Conservation (phyloP, 2,797 vertebrate species). For the Sylvilagus floridanus region DNA sequence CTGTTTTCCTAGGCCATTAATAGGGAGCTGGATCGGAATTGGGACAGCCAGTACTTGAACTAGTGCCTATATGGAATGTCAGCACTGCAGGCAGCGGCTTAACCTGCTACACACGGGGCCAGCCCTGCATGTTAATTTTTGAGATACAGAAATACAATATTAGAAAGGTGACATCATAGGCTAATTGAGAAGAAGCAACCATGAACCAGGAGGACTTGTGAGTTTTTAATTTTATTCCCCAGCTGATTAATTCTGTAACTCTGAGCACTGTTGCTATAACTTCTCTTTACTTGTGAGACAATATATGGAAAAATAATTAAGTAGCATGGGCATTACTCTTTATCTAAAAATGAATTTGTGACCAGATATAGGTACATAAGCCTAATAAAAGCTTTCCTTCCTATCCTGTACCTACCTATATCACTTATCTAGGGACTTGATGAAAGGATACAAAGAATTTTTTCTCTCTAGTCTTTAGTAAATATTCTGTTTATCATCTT, state of each 20-base stretch:
- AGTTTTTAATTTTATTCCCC: slow-evolving; percentile 1
- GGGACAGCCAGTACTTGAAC: too few species aligned
- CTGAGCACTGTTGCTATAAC: background rate
- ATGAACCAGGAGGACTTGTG: background rate
- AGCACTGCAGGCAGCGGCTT: too few species aligned
- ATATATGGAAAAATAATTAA: background rate
- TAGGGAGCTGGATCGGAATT: too few species aligned
- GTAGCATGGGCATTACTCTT: background rate
- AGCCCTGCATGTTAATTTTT: background rate
- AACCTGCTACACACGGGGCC: too few species aligned
- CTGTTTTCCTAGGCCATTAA: too few species aligned
- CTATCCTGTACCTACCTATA: background rate
- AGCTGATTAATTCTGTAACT: background rate
- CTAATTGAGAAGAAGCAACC: background rate
- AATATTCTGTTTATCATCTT: slow-evolving; percentile 27
- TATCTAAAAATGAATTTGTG: background rate
- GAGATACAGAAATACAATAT: slow-evolving; percentile 2
- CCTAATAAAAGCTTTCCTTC: background rate
- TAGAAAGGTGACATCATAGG: background rate
- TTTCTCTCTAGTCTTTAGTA: background rate
- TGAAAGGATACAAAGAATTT: background rate
- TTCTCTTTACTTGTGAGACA: background rate
- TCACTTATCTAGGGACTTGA: background rate
- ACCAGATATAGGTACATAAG: background rate
- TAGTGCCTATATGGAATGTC: too few species aligned